Evolutionary conservation across 92 coral and sea anemone genomes (phyloP), one percentile per base, ranked within the genome.

Genomic region (Isaurus tuberculatus): DNA sequence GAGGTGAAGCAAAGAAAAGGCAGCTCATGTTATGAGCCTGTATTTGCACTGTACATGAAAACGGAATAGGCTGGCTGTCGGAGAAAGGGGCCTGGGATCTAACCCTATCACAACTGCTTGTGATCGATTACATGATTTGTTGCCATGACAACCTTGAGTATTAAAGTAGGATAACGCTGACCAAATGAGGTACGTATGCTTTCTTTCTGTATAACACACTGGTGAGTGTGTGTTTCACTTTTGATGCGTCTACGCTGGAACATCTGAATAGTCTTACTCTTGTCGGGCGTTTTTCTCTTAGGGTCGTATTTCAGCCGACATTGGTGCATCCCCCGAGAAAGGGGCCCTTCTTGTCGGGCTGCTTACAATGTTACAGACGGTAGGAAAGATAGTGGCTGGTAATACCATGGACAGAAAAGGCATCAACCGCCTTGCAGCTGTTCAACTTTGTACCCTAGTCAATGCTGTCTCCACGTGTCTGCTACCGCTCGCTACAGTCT

Each of bases 291-390:
- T 16, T 25, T 44, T 27, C 46, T 71, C 74, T 4, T 85, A 96
- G 99, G 89, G 91, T 32, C 94, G 98, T 10, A 89, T 96, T 58
- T 95, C 97, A 10, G 88, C 87, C 19, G 65, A 86, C 26, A 42
- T 85, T 26, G 98, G 98, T 36, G 90, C 88, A 32, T 92, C 94
- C 7, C 65, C 90, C 10, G 67, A 87, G 33, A 85, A 92, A 49
- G 99, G 95, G 11, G 94, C 98, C 23, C 88, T 92, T 51, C 81
- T 96, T 73, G 95, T 96, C 27, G 97, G 97, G 53, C 80, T 91
- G 79, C 85, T 90, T 27, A 92, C 96, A 10, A 72, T 96, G 72
- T 82, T 92, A 51, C 98, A 94, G 42, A 90, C 98, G 13, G 79
- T 91, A 51, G 98, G 99, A 37, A 94, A 95, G 83, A 72, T 96